Evolutionary conservation across 1,140 invertebrate species (phyloP), one percentile per base, ranked within the genome.

Genomic region (Pseudomyrmex flavicornis): DNA sequence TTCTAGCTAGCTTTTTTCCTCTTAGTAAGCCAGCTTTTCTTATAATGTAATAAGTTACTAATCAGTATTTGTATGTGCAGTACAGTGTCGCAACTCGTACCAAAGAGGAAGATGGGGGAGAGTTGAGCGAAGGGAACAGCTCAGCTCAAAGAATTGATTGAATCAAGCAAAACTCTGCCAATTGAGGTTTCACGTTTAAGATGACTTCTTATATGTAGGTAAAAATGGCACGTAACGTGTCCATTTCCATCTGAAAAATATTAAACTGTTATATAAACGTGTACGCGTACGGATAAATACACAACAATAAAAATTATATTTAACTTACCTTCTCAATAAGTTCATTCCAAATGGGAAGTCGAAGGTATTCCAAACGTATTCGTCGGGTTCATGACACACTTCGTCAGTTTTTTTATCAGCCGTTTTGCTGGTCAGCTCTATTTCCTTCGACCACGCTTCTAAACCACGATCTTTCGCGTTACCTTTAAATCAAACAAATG

Each of bases 331-430:
- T 91, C 94, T 95, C 52, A 97, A 89, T 13, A 95, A 80, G 22
- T 88, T 89, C 97, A 97, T 97, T 84, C 97, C 97, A 61, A 95
- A 91, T 0, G 97, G 97, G 88, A 97, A 96, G 92, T 97, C 96
- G 77, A 96, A 97, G 7, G 97, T 97, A 76, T 95, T 96, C 7
- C 94, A 94, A 44, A 72, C 44, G 50, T 91, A 91, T 35, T 92
- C 35, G 35, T 35, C 87, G 22, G 17, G 17, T 17, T 72, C 17
- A 58, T 1, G 8, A 26, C 15, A 17, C 9, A 2, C 26, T 70
- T 85, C 73, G 5, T 84, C 52, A 44, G 94, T 93, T 56, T 92
- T 91, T 5, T 95, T 95, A 10, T 95, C 93, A 26, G 90, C 91
- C 20, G 88, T 86, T 3, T 85, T 75, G 44, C 93, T 90, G 17